phyloP scores from a whole-genome alignment of 1,140 invertebrate genomes.

The Vanessa atalanta region DNA sequence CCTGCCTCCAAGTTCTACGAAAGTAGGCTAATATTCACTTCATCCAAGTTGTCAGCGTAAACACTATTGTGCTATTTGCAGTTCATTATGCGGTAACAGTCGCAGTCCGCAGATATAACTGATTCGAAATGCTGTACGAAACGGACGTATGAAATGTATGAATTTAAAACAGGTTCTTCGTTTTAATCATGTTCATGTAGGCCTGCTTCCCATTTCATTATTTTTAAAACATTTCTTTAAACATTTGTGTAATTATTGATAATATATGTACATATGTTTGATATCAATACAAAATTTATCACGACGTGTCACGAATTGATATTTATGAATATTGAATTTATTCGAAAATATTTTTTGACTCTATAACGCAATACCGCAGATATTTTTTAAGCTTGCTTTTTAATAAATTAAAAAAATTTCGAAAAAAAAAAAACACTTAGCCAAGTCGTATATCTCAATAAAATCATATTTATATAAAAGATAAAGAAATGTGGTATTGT shows the following conservation, averaged over 20 bases:
- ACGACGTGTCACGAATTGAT: too few species aligned
- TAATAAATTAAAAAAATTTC: too few species aligned
- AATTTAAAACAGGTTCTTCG: constrained; percentile 9
- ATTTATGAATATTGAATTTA: too few species aligned
- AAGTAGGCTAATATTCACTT: constrained; percentile 34
- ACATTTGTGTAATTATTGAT: constrained; percentile 13
- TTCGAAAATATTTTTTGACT: too few species aligned
- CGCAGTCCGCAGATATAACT: constrained; percentile 9
- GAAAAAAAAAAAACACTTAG: too few species aligned
- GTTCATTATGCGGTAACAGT: constrained; percentile 24
- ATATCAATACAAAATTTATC: background rate
- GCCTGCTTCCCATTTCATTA: constrained; percentile 6
- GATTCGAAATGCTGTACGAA: background rate
- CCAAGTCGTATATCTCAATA: too few species aligned
- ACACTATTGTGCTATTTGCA: constrained; percentile 27
- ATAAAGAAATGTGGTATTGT: too few species aligned
- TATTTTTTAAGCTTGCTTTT: too few species aligned
- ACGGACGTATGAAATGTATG: constrained; percentile 9
- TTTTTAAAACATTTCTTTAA: constrained; percentile 5
- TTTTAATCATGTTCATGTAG: constrained; percentile 1
- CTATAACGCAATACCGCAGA: too few species aligned
- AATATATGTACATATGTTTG: background rate
- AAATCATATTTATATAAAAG: too few species aligned
- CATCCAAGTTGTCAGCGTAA: constrained; percentile 10
- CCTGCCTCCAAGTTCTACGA: constrained; percentile 3